phyloP scores from a whole-genome alignment of 53 echinoderm and acorn worm species.

The Holothuria scabra region DNA sequence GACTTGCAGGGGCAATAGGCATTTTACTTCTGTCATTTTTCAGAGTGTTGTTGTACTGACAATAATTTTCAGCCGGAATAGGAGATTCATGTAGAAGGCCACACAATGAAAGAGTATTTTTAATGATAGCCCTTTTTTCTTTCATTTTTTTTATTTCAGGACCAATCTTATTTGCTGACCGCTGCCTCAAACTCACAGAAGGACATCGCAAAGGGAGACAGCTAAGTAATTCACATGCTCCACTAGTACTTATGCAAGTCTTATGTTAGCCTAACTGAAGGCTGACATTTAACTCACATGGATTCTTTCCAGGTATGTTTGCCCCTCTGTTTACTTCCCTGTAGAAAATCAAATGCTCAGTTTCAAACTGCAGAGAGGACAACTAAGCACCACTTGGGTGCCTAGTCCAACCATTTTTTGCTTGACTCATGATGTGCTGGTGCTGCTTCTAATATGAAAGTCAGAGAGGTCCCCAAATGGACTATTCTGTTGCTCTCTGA shows the following conservation, averaged over 20 bases:
- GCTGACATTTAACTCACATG: too few species aligned
- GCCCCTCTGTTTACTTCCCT: background rate
- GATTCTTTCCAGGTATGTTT: background rate
- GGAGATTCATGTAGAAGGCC: slow-evolving; percentile 23
- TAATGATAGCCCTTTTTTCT: background rate
- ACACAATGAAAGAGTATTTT: slow-evolving; percentile 16
- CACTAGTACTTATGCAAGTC: background rate
- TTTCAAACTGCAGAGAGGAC: background rate
- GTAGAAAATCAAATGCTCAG: background rate
- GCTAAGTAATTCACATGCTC: background rate
- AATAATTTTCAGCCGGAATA: slow-evolving; percentile 32
- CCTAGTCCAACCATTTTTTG: background rate
- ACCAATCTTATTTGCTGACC: background rate
- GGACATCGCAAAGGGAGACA: background rate
- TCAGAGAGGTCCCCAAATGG: background rate
- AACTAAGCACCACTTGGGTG: background rate
- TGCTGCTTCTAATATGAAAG: background rate
- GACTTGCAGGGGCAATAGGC: slow-evolving; percentile 53
- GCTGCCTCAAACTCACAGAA: background rate
- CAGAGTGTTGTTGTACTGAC: slow-evolving; percentile 50
- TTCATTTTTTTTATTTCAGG: background rate
- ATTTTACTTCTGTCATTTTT: slow-evolving; percentile 24
- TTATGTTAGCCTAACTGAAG: too few species aligned
- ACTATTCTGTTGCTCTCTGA: slow-evolving; percentile 18
- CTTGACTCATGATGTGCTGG: background rate